These are phyloP conservation scores for Trissolcus basalis DNA, from an alignment of 1,140 invertebrate genomes.

Conservation along the genomic window DNA sequence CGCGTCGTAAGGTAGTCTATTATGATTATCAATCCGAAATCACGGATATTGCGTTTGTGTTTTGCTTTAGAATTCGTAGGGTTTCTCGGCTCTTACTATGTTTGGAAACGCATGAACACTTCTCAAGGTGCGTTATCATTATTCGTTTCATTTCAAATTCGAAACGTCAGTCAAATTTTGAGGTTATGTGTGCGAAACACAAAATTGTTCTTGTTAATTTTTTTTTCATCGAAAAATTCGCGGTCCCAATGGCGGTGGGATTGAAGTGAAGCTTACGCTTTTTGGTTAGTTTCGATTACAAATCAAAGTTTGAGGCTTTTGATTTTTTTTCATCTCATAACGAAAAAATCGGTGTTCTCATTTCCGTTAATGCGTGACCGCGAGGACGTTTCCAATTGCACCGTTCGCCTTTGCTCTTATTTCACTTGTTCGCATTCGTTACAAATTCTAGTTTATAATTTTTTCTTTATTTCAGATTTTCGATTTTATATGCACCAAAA, in stretches of 20 bases:
- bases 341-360: neutral
- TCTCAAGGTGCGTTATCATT: conserved; percentile 67
- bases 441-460: too few species aligned
- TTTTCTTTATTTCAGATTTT: conserved; percentile 64
- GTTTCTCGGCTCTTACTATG: conserved; percentile 52
- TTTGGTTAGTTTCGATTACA: neutral
- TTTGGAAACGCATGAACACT: conserved; percentile 66
- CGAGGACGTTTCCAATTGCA: too few species aligned
- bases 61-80: conserved; percentile 55
- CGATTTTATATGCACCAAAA: conserved; percentile 65
- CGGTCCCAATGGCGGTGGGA: too few species aligned
- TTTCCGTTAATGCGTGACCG: too few species aligned
- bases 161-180: conserved; percentile 8
- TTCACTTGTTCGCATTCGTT: too few species aligned
- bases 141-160: conserved; percentile 16
- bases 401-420: too few species aligned
- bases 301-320: neutral
- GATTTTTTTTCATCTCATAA: neutral
- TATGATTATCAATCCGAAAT: conserved; percentile 69
- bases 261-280: too few species aligned
- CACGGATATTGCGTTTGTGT: neutral
- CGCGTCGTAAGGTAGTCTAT: conserved; percentile 57
- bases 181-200: conserved; percentile 4
- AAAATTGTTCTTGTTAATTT: too few species aligned
- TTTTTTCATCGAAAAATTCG: too few species aligned